Evolutionary conservation across 2,888 invertebrate genomes (phyloP), one percentile per base, ranked within the genome.

Genomic region (Molorchus minor): DNA sequence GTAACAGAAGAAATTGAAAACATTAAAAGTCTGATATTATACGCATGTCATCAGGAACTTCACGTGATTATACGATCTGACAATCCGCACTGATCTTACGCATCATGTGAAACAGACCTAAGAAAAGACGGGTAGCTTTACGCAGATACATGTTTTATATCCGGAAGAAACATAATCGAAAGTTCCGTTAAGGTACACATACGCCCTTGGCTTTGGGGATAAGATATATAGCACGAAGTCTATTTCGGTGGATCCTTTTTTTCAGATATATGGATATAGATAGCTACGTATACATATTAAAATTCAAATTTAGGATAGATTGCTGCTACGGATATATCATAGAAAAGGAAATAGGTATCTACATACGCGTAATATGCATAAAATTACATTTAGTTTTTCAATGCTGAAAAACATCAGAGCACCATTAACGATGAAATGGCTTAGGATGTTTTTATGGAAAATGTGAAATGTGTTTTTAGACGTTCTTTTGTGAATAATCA

Each of bases 1-100:
- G 91, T 51, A 88, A 87, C 44, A 69, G 68, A 69, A 58, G 62
- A 53, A 33, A 7, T 5, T 5, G 8, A 25, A 8, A 25, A 25
- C 25, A 25, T 25, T 25, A 25, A 25, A n/a, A 25, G 25, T 8
- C 25, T 25, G 8, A 5, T 5, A 25, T 5, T 25, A 4, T 5
- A 25, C 4, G 25, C 8, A 25, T 25, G n/a, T 25, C 8, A 25
- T 25, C 5, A 5, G 25, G 25, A 5, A 5, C 25, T 25, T 8
- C 25, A 25, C 8, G 25, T 4, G 8, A 25, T 25, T 25, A 5
- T 4, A 25, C 4, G 25, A n/a, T n/a, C n/a, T n/a, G n/a, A n/a
- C 25, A 25, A 25, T 25, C 5, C 25, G 5, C 25, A 8, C 25
- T 8, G 5, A 4, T 5, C 8, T 25, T n/a, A 5, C 5, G 25